Evolutionary conservation across 2,888 invertebrate species (phyloP), one percentile per base, ranked within the genome.

Genomic region (Pristionchus mayeri): DNA sequence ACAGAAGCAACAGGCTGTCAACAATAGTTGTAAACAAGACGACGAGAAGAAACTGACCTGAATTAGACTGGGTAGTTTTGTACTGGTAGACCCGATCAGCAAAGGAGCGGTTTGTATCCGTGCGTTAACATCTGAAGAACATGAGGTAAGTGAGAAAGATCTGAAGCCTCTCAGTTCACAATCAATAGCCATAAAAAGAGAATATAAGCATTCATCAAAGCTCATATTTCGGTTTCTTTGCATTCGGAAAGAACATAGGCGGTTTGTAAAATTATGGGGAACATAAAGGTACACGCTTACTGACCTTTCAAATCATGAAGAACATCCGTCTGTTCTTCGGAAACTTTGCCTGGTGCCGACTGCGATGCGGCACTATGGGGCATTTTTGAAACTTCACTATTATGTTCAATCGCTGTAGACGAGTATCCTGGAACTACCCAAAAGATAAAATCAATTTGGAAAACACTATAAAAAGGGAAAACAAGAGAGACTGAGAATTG

Each of bases 1-100:
- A 44, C 6, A 44, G 44, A 6, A 9, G 34, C 34, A 63, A 34
- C 63, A 21, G 13, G 7, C 7, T 34, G 34, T 30, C 30, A 63
- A 37, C 63, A 63, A 34, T 63, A 71, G 3, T 3, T 54, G 71
- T 3, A n/a, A 40, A 71, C 4, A 30, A 24, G 24, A n/a, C 30
- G 18, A 3, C 13, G 11, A 40, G 27, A n/a, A 30, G n/a, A 9
- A 16, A 50, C 50, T 50, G 7, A 80, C 80, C 40, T 80, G 80
- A 40, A 80, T 80, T 3, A 80, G 57, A 57, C 80, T 80, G 57
- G 80, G 80, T 13, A 57, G 80, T 57, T 80, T 80, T 1, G 80
- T 21, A 57, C 16, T 57, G 9, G 80, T 37, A 3, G 80, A 80
- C 40, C 80, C 80, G 16, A 80, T 80, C 9, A 80, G 37, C 37